Conservation (phyloP, 2,113 vertebrate species). For the Alethe diademata region DNA sequence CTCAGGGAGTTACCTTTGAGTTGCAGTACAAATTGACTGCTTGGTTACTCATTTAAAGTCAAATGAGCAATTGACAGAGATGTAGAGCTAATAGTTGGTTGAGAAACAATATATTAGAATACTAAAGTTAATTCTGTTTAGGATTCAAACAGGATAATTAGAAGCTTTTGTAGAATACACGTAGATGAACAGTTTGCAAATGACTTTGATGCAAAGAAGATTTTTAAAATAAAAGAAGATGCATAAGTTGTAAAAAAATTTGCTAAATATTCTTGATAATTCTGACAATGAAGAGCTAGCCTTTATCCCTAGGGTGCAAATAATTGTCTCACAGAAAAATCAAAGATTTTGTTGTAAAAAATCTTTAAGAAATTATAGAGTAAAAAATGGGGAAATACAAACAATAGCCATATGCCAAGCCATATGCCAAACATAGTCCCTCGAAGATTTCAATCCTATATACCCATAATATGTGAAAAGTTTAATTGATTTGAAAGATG, state of each 20-base stretch:
- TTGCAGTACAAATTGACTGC: not conserved
- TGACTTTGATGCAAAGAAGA: slow-evolving; percentile 20
- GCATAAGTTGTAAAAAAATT: not conserved
- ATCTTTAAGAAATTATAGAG: not conserved
- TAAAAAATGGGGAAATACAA: not conserved
- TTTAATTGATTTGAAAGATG: not conserved
- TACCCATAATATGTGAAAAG: not conserved
- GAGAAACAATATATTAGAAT: slow-evolving; percentile 12
- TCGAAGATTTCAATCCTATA: not conserved
- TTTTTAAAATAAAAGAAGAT: slow-evolving; percentile 3
- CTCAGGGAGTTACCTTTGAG: not conserved
- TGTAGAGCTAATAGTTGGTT: not conserved
- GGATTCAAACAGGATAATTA: slow-evolving; percentile 33
- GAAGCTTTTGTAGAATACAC: slow-evolving; percentile 3
- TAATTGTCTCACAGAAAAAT: not conserved
- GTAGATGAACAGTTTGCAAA: not conserved
- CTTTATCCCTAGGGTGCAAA: not conserved
- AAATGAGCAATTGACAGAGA: slow-evolving; percentile 33
- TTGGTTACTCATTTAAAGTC: slow-evolving; percentile 12
- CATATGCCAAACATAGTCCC: not conserved
- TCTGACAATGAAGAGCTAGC: not conserved
- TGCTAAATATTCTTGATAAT: not conserved
- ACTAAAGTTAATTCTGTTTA: slow-evolving; percentile 13
- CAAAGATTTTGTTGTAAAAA: slow-evolving; percentile 7
- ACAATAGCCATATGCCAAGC: not conserved